Conservation (phyloP, 2,113 vertebrate genomes). For the Todiramphus chloris region DNA sequence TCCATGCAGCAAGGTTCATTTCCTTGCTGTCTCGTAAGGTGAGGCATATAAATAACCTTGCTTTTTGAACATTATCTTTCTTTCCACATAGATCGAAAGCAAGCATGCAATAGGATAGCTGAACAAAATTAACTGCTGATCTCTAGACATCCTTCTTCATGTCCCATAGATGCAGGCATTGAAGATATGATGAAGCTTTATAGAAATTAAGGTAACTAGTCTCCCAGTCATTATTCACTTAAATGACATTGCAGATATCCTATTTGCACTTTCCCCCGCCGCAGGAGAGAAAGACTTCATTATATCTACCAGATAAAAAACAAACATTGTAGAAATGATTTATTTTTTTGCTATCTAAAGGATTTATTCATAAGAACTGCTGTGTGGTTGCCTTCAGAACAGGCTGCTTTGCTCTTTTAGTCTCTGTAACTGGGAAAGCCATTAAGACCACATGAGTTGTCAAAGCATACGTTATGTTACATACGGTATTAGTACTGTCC, state of each 20-base stretch:
- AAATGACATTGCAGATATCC: background rate
- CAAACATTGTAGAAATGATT: constrained; percentile 43
- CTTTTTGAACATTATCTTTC: background rate
- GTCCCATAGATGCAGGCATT: background rate
- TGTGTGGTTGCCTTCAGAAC: constrained; percentile 15
- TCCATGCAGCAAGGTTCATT: background rate
- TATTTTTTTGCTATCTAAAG: constrained; percentile 46
- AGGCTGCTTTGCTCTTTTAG: constrained; percentile 47
- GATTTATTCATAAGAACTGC: constrained; percentile 52
- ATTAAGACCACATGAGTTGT: constrained; percentile 66
- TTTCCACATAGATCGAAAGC: background rate
- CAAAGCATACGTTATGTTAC: constrained; percentile 3
- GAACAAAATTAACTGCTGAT: background rate
- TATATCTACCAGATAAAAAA: constrained; percentile 47
- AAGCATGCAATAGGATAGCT: background rate
- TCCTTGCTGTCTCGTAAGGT: background rate
- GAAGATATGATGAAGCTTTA: background rate
- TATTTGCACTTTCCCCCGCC: constrained; percentile 3
- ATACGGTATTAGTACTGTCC: background rate
- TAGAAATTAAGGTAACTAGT: background rate
- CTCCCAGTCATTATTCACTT: constrained; percentile 21
- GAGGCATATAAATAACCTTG: background rate
- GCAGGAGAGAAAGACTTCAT: constrained; percentile 39
- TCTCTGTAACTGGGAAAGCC: constrained; percentile 49
- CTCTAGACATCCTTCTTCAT: background rate